Conservation (phyloP, 2,888 invertebrate genomes). For the Dimorphilus gyrociliatus region DNA sequence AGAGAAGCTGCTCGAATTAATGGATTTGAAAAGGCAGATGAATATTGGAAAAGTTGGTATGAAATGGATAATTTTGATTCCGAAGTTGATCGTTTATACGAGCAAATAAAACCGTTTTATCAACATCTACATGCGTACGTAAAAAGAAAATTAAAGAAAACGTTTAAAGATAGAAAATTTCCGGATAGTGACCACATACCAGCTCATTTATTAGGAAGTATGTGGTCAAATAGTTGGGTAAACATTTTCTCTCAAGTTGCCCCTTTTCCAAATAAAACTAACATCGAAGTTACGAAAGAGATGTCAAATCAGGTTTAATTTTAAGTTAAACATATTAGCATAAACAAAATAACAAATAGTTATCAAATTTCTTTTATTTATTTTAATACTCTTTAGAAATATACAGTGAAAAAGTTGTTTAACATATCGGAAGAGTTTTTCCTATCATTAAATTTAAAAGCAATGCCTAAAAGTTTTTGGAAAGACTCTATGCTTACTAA, state of each 20-base stretch:
- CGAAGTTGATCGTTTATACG: slow-evolving; percentile 19
- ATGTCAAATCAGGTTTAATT: slow-evolving; percentile 44
- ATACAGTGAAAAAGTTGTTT: slow-evolving; percentile 43
- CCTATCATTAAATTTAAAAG: slow-evolving; percentile 43
- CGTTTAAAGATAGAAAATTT: slow-evolving; percentile 17
- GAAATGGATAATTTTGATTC: slow-evolving; percentile 43
- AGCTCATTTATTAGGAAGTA: slow-evolving; percentile 59
- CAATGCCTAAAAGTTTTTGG: slow-evolving; percentile 69
- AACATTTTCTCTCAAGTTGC: slow-evolving; percentile 9
- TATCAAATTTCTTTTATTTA: too few relatives aligned
- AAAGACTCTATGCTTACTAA: slow-evolving; percentile 58
- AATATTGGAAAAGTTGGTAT: slow-evolving; percentile 73
- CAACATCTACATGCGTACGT: slow-evolving; percentile 33
- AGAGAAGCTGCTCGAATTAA: slow-evolving; percentile 58
- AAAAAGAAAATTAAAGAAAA: slow-evolving; percentile 16
- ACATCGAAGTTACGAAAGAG: slow-evolving; percentile 58
- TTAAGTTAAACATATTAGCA: too few relatives aligned
- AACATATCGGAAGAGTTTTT: slow-evolving; percentile 25
- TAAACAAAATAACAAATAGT: too few relatives aligned
- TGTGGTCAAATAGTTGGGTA: slow-evolving; percentile 16
- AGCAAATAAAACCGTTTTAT: slow-evolving; percentile 27
- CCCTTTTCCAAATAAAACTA: slow-evolving; percentile 52
- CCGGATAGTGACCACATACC: slow-evolving; percentile 57
- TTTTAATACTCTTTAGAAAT: slow-evolving; percentile 21
- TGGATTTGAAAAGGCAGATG: slow-evolving; percentile 69